Percentiles rank a stretch among this genome's conserved stretches.
Conservation (phyloP, 2,797 vertebrate species). For the Pangasius djambal region DNA sequence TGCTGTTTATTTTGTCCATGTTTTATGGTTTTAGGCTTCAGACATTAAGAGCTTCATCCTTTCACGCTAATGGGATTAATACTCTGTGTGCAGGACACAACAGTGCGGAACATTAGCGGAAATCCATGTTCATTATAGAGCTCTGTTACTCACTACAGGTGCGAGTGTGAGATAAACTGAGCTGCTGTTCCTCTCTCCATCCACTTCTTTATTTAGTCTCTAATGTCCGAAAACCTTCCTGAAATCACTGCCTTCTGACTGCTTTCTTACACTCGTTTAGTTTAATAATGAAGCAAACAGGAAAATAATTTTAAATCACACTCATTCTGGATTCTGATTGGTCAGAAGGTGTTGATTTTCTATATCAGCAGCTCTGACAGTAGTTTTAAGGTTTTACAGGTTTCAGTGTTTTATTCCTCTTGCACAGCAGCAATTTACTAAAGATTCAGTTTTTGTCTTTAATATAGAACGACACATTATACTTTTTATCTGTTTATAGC, state of each 20-base stretch:
- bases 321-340: background rate
- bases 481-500: background rate
- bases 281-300: background rate
- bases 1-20: conserved; percentile 16
- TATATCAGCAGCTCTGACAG: background rate
- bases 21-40: background rate
- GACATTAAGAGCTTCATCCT: conserved; percentile 49
- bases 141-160: conserved; percentile 83
- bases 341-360: background rate
- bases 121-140: conserved; percentile 82
- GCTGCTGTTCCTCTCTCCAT: background rate
- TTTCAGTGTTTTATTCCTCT: background rate
- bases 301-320: no score
- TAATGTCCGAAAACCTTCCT: background rate
- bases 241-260: background rate
- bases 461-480: background rate
- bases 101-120: conserved; percentile 77
- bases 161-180: conserved; percentile 82
- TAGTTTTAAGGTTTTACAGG: background rate
- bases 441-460: background rate
- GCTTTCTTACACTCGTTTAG: background rate
- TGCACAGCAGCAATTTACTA: background rate
- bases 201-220: background rate
- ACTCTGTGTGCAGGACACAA: conserved; percentile 81
- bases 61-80: conserved; percentile 79